Base-by-base conservation (phyloP, 2,113 vertebrate genomes). In the Canis aureus region DNA sequence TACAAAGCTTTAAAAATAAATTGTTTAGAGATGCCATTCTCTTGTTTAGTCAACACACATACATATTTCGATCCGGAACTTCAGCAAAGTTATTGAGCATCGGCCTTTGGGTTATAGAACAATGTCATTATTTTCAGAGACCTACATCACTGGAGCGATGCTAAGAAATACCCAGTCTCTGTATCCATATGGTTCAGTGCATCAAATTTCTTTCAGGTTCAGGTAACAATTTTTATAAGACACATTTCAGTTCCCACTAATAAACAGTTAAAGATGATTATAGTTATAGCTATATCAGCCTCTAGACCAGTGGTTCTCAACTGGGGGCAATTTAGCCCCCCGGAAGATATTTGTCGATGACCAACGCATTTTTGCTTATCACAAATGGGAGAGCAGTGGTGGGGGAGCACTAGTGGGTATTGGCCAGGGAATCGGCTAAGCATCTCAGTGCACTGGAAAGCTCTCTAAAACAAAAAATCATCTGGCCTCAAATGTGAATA, bases 1-100 rank as follows among this genome's bases (percentile, higher is more conserved):
- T 62, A 73, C 80, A 95, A 95, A 66, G 25, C 9, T 71, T 97
- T 95, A 67, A 92, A 93, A 92, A 93, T 88, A 32, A 94, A 59
- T 82, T 95, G 92, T 94, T 97, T 83, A 93, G 91, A 97, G 22
- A 82, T 62, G 64, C 0, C 1, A 29, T 74, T 60, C 13, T 91
- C 62, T 60, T 96, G 80, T 84, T 93, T 90, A 95, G 35, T 49
- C 1, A 5, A 53, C 60, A 93, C 9, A 38, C 3, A n/a, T 15
- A 85, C 11, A 12, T 6, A 27, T 79, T 97, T 95, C 89, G 3
- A 66, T 38, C 79, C 53, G 32, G 5, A 57, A 83, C 69, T 93
- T 97, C 43, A 74, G 38, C 32, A 91, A 95, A 83, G 27, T 73
- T 86, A 23, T 59, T 27, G 23, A 95, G 49, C 22, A 9, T 32